Percentiles rank a stretch among this genome's conserved stretches.
phyloP scores from a whole-genome alignment of 2,888 invertebrate genomes.

The Pegoplata infirma region DNA sequence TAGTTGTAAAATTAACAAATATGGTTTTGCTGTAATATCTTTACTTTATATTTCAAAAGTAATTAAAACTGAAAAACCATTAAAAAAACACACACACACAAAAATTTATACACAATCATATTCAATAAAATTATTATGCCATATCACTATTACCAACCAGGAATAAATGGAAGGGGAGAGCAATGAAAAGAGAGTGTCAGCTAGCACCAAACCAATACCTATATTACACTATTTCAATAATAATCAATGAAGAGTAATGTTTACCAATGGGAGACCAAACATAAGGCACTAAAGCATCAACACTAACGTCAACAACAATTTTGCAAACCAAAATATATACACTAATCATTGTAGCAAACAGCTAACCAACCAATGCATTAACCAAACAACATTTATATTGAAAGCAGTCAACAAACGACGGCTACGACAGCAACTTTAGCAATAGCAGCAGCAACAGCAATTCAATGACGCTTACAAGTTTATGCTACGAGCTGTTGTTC shows the following conservation, averaged over 20 bases:
- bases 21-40: slow-evolving; percentile 10
- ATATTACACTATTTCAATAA: slow-evolving; percentile 50
- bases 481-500: slow-evolving; percentile 33
- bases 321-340: slow-evolving; percentile 44
- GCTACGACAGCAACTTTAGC: too few species aligned
- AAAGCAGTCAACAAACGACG: slow-evolving; percentile 52
- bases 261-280: slow-evolving; percentile 61
- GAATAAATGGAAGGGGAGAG: too few species aligned
- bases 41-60: slow-evolving; percentile 54
- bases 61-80: slow-evolving; percentile 62
- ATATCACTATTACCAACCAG: slow-evolving; percentile 36
- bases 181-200: slow-evolving; percentile 30
- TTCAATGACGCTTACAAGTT: slow-evolving; percentile 53
- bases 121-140: slow-evolving; percentile 24
- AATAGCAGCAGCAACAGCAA: too few species aligned
- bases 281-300: slow-evolving; percentile 60
- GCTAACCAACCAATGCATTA: slow-evolving; percentile 27
- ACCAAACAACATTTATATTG: slow-evolving; percentile 47
- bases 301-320: slow-evolving; percentile 59
- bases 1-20: slow-evolving; percentile 20
- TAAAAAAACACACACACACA: too few species aligned
- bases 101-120: slow-evolving; percentile 5
- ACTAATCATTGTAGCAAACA: slow-evolving; percentile 50
- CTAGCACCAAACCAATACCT: not conserved
- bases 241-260: slow-evolving; percentile 62